These are phyloP conservation scores for Actinia tenebrosa DNA, from an alignment of 64 coral and sea anemone species.

Conservation along the genomic window DNA sequence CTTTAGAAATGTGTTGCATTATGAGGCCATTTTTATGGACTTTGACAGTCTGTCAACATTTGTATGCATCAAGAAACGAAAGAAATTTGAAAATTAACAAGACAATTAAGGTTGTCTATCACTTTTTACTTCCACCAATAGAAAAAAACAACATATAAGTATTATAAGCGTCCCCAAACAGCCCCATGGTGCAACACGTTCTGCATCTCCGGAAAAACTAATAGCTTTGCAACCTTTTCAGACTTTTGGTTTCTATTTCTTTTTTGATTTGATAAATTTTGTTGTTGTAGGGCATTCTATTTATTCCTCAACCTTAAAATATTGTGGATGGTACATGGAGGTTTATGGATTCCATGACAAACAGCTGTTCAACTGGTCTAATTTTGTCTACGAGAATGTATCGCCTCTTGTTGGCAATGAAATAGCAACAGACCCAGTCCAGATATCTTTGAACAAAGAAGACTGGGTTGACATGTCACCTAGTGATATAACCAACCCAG, in stretches of 20 bases:
- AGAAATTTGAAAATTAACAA: no score
- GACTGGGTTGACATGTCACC: constrained; percentile 37
- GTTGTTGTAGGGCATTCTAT: constrained; percentile 36
- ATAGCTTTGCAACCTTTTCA: no score
- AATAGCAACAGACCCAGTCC: constrained; percentile 42
- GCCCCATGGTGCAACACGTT: no score
- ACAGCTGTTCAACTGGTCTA: constrained; percentile 47
- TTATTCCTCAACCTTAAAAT: constrained; percentile 42
- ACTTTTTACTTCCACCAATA: no score
- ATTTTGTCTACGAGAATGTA: constrained; percentile 50
- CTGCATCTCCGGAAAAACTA: no score
- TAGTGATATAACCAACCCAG: constrained; percentile 39
- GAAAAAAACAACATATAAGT: no score
- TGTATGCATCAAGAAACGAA: no score
- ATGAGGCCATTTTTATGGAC: no score
- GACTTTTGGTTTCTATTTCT: not conserved
- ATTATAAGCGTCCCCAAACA: no score
- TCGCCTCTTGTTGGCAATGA: constrained; percentile 21
- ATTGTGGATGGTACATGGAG: constrained; percentile 47
- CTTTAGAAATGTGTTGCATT: no score
- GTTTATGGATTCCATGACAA: constrained; percentile 32
- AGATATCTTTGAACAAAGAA: constrained; percentile 17
- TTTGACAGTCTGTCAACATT: no score
- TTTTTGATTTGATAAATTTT: not conserved
- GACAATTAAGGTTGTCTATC: no score